Base-by-base conservation (phyloP, 2,888 invertebrate species). In the Thera obeliscata region DNA sequence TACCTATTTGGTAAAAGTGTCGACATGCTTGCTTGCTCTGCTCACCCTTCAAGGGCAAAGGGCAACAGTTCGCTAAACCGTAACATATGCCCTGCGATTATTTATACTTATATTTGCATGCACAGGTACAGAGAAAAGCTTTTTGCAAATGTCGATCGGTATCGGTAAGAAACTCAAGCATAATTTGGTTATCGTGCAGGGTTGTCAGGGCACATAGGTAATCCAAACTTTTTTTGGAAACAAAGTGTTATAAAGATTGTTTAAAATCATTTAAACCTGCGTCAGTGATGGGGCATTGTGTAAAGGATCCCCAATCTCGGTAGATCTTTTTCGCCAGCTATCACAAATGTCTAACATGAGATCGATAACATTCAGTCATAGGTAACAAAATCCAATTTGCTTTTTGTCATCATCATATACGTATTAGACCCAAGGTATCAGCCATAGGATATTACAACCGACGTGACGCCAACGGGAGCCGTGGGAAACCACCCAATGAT, bases 401-500 rank as follows among this genome's bases (percentile, higher is more conserved):
- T 55, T 38, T 55, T n/a, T 5, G n/a, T 55, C n/a, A 55, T 36
- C 11, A 55, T 56, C 9, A 52, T 33, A 12, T 56, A 38, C 38
- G 11, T 46, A 3, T 57, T 46, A 58, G 33, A 33, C 46, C 48
- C 35, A 5, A 38, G n/a, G 22, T 9, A 43, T n/a, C 43, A 54
- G 48, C 41, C 56, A 22, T 8, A 50, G 71, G 61, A 57, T 66
- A 72, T 73, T 72, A 71, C 68, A 73, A 72, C 71, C 66, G 76
- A 74, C 73, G 55, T 66, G 75, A 74, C 72, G 59, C 9, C 71
- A 74, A 75, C 68, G 61, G 62, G 66, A 64, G 66, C 64, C 36
- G 57, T 67, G 69, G 69, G 66, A 71, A 63, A 70, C 61, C 69
- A 52, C 63, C 71, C 72, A 67, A 83, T 86, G 87, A 88, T 87